phyloP scores from a whole-genome alignment of 2,888 invertebrate genomes.

The Ischnura elegans region DNA sequence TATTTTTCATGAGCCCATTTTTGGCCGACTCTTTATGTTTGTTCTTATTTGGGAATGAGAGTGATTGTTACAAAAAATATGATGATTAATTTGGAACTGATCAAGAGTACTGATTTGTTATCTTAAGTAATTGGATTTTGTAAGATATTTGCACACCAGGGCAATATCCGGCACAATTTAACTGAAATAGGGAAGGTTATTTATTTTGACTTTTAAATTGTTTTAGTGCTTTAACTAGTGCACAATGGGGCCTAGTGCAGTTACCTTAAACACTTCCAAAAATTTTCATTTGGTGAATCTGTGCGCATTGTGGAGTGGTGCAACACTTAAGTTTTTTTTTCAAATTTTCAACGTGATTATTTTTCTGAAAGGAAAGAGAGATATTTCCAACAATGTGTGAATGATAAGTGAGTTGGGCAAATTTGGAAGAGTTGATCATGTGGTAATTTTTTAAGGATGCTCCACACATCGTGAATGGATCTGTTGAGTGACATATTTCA shows the following conservation, averaged over 20 bases:
- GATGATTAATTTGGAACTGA: conserved; percentile 49
- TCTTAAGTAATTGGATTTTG: conserved; percentile 61
- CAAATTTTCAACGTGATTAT: conserved; percentile 54
- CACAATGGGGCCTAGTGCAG: conserved; percentile 58
- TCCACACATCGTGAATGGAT: conserved; percentile 51
- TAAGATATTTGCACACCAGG: conserved; percentile 64
- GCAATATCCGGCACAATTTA: conserved; percentile 66
- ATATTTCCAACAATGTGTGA: conserved; percentile 59
- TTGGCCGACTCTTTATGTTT: conserved; percentile 56
- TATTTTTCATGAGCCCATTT: conserved; percentile 65
- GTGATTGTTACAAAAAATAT: conserved; percentile 60
- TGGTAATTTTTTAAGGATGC: conserved; percentile 52
- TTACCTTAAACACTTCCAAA: conserved; percentile 41
- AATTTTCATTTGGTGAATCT: conserved; percentile 55
- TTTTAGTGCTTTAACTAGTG: conserved; percentile 63
- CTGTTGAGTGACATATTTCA: background rate
- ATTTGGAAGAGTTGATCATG: conserved; percentile 56
- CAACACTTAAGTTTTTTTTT: conserved; percentile 46
- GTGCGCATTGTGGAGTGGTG: conserved; percentile 62
- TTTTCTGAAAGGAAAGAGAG: conserved; percentile 21
- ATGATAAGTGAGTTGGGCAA: conserved; percentile 50
- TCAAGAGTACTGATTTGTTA: conserved; percentile 50
- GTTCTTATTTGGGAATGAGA: conserved; percentile 56
- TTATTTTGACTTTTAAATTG: conserved; percentile 61
- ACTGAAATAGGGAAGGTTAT: conserved; percentile 55